Evolutionary conservation across 2,888 invertebrate genomes (phyloP).

Genomic region (Watsonalla cultraria): DNA sequence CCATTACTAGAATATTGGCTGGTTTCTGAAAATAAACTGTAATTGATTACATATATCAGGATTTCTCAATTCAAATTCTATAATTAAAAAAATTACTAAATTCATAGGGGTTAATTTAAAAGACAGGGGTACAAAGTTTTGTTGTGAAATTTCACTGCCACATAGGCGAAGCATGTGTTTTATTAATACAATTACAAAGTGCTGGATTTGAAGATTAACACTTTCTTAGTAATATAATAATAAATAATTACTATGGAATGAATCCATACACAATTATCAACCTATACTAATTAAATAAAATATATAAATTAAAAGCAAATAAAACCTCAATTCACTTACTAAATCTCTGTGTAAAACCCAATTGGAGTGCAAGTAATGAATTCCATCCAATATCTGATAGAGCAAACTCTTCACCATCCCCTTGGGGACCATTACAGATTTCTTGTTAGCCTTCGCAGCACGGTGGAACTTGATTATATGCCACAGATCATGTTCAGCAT

Average conservation of each 20-base stretch:
- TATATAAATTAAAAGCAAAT: background rate
- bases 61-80: no score
- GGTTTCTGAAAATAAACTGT: constrained; percentile 89
- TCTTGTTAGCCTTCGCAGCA: constrained; percentile 98
- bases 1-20: constrained; percentile 99
- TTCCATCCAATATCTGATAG: constrained; percentile 98
- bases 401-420: constrained; percentile 98
- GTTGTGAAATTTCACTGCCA: background rate
- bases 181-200: no score
- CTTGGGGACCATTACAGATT: constrained; percentile 96
- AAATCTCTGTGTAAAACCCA: constrained; percentile 99
- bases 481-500: constrained; percentile 99
- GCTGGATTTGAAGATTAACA: background rate
- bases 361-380: constrained; percentile 98
- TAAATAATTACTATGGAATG: background rate
- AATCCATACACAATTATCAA: no score
- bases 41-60: no score
- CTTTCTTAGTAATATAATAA: background rate
- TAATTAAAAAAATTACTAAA: no score
- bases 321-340: constrained; percentile 75
- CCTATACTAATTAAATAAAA: no score
- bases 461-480: constrained; percentile 99
- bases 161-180: background rate
- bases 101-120: no score
- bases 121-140: background rate